Conservation (phyloP, 1,140 invertebrate genomes). For the Oryzaephilus surinamensis region DNA sequence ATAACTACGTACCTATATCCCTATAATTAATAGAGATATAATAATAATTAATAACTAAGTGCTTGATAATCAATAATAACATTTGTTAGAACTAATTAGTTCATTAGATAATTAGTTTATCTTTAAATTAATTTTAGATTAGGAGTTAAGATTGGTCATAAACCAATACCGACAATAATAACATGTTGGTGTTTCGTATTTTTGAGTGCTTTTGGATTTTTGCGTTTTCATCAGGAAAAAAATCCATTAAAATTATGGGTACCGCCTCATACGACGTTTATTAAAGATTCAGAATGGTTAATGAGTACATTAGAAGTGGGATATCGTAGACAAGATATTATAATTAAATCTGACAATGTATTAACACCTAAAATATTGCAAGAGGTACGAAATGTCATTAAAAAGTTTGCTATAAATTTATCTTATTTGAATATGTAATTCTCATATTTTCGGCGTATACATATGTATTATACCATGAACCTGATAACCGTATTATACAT, state of each 20-base stretch:
- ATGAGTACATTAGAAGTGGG: conserved; percentile 54
- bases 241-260: conserved; percentile 68
- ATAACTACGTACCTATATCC: background rate
- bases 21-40: background rate
- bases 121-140: conserved; percentile 37
- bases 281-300: conserved; percentile 58
- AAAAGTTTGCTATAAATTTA: conserved; percentile 11
- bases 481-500: background rate
- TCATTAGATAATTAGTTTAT: conserved; percentile 1
- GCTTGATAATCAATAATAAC: background rate
- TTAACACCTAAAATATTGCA: conserved; percentile 44
- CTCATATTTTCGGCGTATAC: background rate
- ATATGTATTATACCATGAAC: background rate
- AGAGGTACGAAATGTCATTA: conserved; percentile 28
- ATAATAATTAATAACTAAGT: conserved; percentile 2
- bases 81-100: no score
- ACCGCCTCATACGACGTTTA: conserved; percentile 53
- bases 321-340: conserved; percentile 47
- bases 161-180: conserved; percentile 44
- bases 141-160: conserved; percentile 38
- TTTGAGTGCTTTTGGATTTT: conserved; percentile 42
- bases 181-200: conserved; percentile 41
- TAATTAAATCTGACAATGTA: conserved; percentile 56
- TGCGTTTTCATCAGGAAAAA: conserved; percentile 49
- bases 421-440: background rate